Evolutionary conservation across 2,888 invertebrate genomes (phyloP).

Genomic region (Eupeodes latifasciatus): DNA sequence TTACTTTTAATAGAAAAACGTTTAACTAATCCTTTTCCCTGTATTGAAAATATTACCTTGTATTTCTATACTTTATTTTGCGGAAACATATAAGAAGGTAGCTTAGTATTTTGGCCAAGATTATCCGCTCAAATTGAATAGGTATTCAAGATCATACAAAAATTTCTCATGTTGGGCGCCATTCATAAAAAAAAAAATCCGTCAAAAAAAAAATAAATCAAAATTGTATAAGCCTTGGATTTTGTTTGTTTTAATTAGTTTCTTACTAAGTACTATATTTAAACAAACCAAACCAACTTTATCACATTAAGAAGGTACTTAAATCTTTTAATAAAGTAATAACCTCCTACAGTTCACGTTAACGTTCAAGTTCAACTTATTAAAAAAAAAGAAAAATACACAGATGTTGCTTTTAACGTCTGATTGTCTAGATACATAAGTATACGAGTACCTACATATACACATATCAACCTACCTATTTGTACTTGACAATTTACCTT

Average conservation of each 20-base stretch:
- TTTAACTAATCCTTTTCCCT: too few species aligned
- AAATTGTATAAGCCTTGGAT: background rate
- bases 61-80: too few species aligned
- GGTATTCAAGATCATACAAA: too few species aligned
- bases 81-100: too few species aligned
- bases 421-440: background rate
- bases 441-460: background rate
- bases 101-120: too few species aligned
- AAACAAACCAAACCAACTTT: background rate
- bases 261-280: too few species aligned
- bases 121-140: too few species aligned
- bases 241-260: too few species aligned
- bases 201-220: too few species aligned
- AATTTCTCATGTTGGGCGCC: constrained; percentile 14
- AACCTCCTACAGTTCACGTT: background rate
- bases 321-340: background rate
- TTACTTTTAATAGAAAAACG: too few species aligned
- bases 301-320: background rate
- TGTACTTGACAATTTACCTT: constrained; percentile 2
- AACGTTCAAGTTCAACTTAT: background rate
- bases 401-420: background rate
- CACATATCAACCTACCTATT: background rate
- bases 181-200: background rate
- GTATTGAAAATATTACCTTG: too few species aligned
- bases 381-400: background rate